Evolutionary conservation across 2,113 vertebrate genomes (phyloP).

Genomic region (Rhineura floridana): DNA sequence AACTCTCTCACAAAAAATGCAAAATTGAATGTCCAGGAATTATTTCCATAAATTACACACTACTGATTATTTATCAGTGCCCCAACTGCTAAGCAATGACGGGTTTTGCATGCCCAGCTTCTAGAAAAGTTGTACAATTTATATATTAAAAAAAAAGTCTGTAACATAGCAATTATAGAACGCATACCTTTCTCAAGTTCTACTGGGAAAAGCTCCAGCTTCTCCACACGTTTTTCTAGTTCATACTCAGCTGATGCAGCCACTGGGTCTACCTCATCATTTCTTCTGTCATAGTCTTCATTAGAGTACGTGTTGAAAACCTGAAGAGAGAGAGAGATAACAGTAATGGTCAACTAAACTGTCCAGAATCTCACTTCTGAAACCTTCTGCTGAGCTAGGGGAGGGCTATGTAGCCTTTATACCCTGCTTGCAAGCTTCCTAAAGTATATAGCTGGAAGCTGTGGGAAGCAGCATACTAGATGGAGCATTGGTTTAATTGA

Average conservation of each 20-base stretch:
- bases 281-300: slow-evolving; percentile 95
- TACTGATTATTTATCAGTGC: slow-evolving; percentile 11
- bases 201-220: slow-evolving; percentile 95
- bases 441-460: neutral
- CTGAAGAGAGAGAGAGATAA: slow-evolving; percentile 69
- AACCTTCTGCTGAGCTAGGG: neutral
- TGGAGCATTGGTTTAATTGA: neutral
- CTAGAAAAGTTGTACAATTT: neutral
- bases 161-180: neutral
- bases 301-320: slow-evolving; percentile 98
- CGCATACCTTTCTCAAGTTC: slow-evolving; percentile 94
- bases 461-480: neutral
- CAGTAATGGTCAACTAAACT: slow-evolving; percentile 1
- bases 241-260: slow-evolving; percentile 97
- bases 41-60: slow-evolving; percentile 13
- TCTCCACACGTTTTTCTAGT: slow-evolving; percentile 97
- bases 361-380: neutral
- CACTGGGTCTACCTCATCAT: slow-evolving; percentile 97
- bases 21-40: neutral
- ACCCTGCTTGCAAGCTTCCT: neutral
- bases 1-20: too few relatives aligned
- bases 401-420: neutral
- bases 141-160: neutral
- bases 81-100: neutral
- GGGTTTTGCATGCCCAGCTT: neutral